phyloP scores from a whole-genome alignment of 2,797 vertebrate species.

The Sarcoramphus papa region DNA sequence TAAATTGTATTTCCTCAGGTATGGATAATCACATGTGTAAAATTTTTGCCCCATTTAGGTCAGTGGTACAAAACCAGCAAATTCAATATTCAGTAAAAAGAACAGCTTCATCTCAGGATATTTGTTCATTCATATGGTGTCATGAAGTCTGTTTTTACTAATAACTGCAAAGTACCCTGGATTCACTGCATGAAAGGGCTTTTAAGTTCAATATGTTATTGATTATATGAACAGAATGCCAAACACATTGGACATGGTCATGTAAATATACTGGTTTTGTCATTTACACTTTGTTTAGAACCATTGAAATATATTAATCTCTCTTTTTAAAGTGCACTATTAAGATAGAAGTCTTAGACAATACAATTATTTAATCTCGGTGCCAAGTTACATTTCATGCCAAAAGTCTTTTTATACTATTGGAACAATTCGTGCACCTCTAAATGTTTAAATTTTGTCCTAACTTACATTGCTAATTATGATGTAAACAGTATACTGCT shows the following conservation, averaged over 20 bases:
- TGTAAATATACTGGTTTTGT: background rate
- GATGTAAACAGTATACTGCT: background rate
- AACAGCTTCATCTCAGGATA: background rate
- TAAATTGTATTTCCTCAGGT: background rate
- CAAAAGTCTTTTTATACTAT: background rate
- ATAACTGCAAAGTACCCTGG: background rate
- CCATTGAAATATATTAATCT: background rate
- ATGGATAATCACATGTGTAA: background rate
- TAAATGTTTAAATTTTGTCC: background rate
- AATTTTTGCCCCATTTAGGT: background rate
- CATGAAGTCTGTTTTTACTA: background rate
- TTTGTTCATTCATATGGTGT: background rate
- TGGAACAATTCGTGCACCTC: background rate
- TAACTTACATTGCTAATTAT: background rate
- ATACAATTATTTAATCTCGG: background rate
- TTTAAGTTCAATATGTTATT: background rate
- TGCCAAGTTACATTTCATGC: background rate
- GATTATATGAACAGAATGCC: background rate
- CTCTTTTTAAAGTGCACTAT: background rate
- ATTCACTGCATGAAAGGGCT: background rate
- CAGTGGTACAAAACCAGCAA: background rate
- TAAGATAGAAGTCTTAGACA: background rate
- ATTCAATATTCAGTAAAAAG: background rate
- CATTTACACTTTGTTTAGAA: background rate
- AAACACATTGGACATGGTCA: background rate